Evolutionary conservation across 1,140 invertebrate species (phyloP).

Genomic region (Pachyrhynchus sulphureomaculatus): DNA sequence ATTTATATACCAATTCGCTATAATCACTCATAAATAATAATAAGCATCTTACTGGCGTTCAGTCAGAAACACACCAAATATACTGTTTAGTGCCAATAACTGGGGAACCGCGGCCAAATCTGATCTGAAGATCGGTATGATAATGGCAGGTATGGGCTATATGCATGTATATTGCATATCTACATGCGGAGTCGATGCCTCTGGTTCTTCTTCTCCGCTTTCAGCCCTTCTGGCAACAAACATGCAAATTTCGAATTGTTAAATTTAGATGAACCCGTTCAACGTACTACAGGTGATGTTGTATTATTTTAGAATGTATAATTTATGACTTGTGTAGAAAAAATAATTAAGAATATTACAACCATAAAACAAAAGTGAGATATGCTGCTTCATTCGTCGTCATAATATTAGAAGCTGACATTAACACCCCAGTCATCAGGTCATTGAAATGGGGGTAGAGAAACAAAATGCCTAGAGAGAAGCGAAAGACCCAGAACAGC

Average conservation of each 20-base stretch:
- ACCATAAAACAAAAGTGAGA: no score
- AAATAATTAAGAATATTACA: no score
- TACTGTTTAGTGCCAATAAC: slow-evolving; percentile 29
- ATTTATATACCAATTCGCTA: slow-evolving; percentile 19
- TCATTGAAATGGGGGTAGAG: no score
- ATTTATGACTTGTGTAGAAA: no score
- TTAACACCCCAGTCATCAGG: no score
- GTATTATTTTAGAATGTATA: no score
- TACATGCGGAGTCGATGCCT: neutral
- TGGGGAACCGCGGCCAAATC: slow-evolving; percentile 20
- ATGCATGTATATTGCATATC: slow-evolving; percentile 19
- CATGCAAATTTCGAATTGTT: slow-evolving; percentile 18
- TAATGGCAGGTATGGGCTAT: slow-evolving; percentile 23
- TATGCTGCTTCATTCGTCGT: no score
- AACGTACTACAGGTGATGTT: no score
- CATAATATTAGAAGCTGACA: no score
- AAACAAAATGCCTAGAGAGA: no score
- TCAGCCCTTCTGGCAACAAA: slow-evolving; percentile 4
- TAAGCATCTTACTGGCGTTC: slow-evolving; percentile 21
- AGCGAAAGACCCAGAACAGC: no score
- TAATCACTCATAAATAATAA: slow-evolving; percentile 23
- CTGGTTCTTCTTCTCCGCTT: no score
- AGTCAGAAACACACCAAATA: slow-evolving; percentile 20
- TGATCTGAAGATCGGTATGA: slow-evolving; percentile 26
- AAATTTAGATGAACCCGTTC: slow-evolving; percentile 9